These are phyloP conservation scores for Andrena bucephala DNA, from an alignment of 2,888 invertebrate species.

Conservation along the genomic window DNA sequence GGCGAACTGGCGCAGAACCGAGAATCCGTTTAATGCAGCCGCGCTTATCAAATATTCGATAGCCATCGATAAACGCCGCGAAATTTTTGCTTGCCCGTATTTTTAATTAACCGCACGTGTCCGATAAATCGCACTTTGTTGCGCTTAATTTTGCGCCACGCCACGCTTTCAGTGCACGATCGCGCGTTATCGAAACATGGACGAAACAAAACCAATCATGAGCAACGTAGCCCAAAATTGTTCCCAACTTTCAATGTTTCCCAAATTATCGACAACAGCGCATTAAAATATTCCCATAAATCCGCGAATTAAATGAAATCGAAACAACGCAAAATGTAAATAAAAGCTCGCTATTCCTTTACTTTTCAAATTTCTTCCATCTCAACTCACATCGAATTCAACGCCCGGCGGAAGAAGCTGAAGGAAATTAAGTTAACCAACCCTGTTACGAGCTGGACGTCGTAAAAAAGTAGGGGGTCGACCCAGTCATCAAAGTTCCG, in stretches of 20 bases:
- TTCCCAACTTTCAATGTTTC: no score
- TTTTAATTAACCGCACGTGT: constrained; percentile 34
- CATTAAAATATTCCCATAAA: no score
- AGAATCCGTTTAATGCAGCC: constrained; percentile 16
- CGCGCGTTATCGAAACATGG: neutral
- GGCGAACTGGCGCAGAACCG: constrained; percentile 20
- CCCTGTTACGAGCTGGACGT: neutral
- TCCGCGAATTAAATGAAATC: no score
- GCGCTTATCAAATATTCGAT: constrained; percentile 39
- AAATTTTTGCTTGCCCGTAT: constrained; percentile 17
- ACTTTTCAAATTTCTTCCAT: neutral
- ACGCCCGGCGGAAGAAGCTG: neutral
- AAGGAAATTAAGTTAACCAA: constrained; percentile 3
- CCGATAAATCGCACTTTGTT: constrained; percentile 22
- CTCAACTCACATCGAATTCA: neutral
- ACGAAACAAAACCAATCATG: neutral
- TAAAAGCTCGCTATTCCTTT: no score
- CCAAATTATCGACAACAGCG: no score
- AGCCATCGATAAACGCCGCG: constrained; percentile 15
- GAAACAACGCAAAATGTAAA: no score
- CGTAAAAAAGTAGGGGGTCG: neutral
- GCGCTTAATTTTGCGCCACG: neutral
- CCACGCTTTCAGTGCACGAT: neutral
- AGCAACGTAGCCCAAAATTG: no score
- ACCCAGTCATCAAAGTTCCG: neutral